Conservation (phyloP, 2,797 vertebrate species). For the Acrocephalus scirpaceus region DNA sequence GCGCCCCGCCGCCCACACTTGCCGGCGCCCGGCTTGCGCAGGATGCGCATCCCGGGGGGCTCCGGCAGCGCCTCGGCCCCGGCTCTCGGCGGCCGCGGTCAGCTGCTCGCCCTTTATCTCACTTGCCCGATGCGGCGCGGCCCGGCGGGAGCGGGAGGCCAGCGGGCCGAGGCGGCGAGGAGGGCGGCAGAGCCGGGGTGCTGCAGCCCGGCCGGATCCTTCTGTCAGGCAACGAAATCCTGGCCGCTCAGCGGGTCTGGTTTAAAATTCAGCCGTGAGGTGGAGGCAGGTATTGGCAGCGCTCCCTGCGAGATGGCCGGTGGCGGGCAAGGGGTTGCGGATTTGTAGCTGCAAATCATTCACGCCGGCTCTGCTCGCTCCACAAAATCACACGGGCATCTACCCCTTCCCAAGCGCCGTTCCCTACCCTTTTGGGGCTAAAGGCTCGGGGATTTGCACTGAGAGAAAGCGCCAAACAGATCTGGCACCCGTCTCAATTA, state of each 20-base stretch:
- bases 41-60: neutral
- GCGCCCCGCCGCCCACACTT: neutral
- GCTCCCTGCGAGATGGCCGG: neutral
- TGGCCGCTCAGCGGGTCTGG: neutral
- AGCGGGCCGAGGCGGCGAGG: neutral
- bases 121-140: neutral
- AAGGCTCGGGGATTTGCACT: neutral
- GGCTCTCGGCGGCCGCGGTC: neutral
- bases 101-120: neutral
- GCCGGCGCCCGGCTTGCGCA: neutral
- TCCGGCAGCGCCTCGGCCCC: neutral
- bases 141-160: neutral
- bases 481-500: neutral
- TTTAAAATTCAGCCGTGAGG: neutral
- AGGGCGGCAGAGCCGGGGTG: neutral
- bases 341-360: neutral
- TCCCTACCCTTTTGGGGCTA: neutral
- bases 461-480: neutral
- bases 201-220: neutral
- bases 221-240: slow-evolving; percentile 29
- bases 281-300: neutral
- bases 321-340: neutral
- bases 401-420: neutral
- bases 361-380: neutral
- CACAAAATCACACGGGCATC: neutral